A percentile compares a stretch with the other conserved stretches of the same genome.
These are phyloP conservation scores for Eupsilia transversa DNA, from an alignment of 2,888 invertebrate species.

Conservation along the genomic window DNA sequence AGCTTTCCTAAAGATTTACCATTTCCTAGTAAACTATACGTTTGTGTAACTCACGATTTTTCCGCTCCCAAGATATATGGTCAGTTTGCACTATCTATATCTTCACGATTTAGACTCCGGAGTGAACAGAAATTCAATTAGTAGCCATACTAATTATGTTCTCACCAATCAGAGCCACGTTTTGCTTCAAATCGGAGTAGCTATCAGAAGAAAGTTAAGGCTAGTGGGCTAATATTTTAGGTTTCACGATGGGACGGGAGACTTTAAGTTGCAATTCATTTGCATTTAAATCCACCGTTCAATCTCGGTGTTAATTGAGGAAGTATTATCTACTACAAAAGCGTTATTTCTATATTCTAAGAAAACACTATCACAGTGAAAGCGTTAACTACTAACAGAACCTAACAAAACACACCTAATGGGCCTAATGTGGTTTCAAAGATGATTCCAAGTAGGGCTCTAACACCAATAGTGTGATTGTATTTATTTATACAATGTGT, in stretches of 20 bases:
- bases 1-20: conserved; percentile 42
- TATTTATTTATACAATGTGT: neutral
- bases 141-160: conserved; percentile 58
- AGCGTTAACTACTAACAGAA: neutral
- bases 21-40: conserved; percentile 56
- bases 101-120: conserved; percentile 57
- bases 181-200: conserved; percentile 48
- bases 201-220: conserved; percentile 15
- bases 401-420: neutral
- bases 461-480: neutral
- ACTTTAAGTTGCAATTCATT: conserved; percentile 5
- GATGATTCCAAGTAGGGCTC: neutral
- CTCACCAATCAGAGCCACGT: conserved; percentile 63
- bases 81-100: conserved; percentile 60
- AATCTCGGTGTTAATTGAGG: neutral
- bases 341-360: neutral
- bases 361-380: neutral
- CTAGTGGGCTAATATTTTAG: conserved; percentile 30
- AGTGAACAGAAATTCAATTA: conserved; percentile 61
- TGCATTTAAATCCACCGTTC: neutral
- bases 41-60: conserved; percentile 66
- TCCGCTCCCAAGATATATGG: conserved; percentile 61
- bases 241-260: neutral
- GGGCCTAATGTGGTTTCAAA: neutral
- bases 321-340: neutral